Evolutionary conservation across 2,888 invertebrate genomes (phyloP).

Genomic region (Onthophagus sagittarius): DNA sequence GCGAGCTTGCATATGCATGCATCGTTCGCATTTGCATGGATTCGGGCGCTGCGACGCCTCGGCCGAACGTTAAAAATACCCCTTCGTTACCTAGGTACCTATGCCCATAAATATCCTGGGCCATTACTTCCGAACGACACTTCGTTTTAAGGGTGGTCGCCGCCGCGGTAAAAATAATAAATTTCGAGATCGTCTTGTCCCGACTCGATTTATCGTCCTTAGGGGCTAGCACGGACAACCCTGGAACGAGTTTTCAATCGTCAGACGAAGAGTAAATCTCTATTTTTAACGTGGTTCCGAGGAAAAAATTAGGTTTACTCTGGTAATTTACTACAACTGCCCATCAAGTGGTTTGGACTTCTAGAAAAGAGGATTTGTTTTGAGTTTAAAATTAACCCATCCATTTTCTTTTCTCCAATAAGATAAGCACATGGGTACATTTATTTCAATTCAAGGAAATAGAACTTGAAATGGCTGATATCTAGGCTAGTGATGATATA

Average conservation of each 20-base stretch:
- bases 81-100: constrained; percentile 5
- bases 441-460: not conserved
- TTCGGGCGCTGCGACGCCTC: not conserved
- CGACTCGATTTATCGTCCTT: constrained; percentile 11
- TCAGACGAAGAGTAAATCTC: constrained; percentile 8
- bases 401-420: not conserved
- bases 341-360: not conserved
- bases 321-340: not conserved
- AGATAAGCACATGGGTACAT: not conserved
- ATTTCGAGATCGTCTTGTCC: constrained; percentile 12
- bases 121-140: constrained; percentile 23
- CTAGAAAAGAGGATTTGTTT: not conserved
- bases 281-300: constrained; percentile 5
- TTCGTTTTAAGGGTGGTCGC: constrained; percentile 20
- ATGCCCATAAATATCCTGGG: constrained; percentile 20
- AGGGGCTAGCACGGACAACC: constrained; percentile 5
- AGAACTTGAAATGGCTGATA: not conserved
- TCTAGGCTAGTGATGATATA: not conserved
- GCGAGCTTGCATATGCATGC: not conserved
- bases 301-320: not conserved
- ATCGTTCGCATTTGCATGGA: not conserved
- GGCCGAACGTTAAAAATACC: constrained; percentile 9
- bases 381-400: not conserved
- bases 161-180: constrained; percentile 22
- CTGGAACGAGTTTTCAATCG: constrained; percentile 12